Evolutionary conservation across 2,113 vertebrate species (phyloP).

Genomic region (Pleuronectes platessa): DNA sequence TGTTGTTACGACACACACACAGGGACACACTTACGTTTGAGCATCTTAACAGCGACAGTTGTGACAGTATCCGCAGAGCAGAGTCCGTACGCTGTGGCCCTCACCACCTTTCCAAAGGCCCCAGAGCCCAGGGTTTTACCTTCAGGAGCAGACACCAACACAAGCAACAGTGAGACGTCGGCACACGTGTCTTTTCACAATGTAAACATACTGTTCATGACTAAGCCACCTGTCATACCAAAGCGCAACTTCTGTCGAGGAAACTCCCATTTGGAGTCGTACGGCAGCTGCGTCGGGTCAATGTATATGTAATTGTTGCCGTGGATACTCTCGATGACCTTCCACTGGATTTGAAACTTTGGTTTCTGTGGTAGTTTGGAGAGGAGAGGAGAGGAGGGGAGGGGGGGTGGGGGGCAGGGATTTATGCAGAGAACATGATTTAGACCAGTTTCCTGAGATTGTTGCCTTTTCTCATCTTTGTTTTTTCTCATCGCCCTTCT

Average conservation of each 20-base stretch:
- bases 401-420: not conserved
- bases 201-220: not conserved
- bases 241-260: conserved; percentile 94
- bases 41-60: conserved; percentile 98
- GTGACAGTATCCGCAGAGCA: conserved; percentile 89
- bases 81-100: conserved; percentile 94
- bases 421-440: conserved; percentile 3
- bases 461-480: not conserved
- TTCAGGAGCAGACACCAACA: conserved; percentile 63
- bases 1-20: not conserved
- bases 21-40: conserved; percentile 88
- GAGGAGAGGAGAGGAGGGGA: not conserved
- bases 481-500: not conserved
- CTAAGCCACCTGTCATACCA: conserved; percentile 78
- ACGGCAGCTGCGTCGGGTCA: conserved; percentile 94
- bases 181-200: not conserved
- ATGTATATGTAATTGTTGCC: conserved; percentile 96
- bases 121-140: conserved; percentile 96
- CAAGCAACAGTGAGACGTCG: not conserved
- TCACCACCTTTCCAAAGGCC: conserved; percentile 96
- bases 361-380: conserved; percentile 85
- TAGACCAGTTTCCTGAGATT: not conserved
- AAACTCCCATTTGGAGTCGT: conserved; percentile 96
- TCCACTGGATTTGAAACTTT: conserved; percentile 96
- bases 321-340: conserved; percentile 92